Evolutionary conservation across 1,140 invertebrate species (phyloP), one percentile per base, ranked within the genome.

Genomic region (Episyrphus balteatus): DNA sequence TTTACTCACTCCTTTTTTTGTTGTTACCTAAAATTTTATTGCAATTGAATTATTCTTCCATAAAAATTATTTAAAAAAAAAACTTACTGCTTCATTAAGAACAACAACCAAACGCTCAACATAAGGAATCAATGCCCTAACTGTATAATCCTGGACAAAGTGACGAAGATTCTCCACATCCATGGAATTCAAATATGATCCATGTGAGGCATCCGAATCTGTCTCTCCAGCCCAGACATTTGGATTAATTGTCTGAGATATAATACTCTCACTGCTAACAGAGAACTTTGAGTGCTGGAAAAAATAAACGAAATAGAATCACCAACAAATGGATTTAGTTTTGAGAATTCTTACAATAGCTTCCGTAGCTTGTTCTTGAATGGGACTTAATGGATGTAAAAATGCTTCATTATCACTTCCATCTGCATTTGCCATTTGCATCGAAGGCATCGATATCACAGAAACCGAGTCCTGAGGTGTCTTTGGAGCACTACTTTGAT

Each of bases 1-100:
- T 59, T 90, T 79, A 64, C 91, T 92, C 1, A 95, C 83, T 9
- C 90, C 88, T 72, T 94, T 94, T 59, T 87, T 87, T 59, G 88
- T 89, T 15, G 84, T 80, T 48, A 84, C 78, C 75, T 77, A 50
- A 32, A 51, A 52, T 31, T 26, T 5, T 26, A 26, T 26, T 26
- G n/a, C 7, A 9, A 14, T 19, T n/a, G n/a, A n/a, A n/a, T n/a
- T n/a, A n/a, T n/a, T n/a, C 15, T 8, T 40, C 8, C 14, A n/a
- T 8, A 40, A 40, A n/a, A 8, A 12, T 40, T 17, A 14, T 11
- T n/a, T n/a, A n/a, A n/a, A n/a, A n/a, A n/a, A n/a, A 18, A 42
- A 39, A 69, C 68, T 70, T 68, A 88, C 85, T 51, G 86, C 79
- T 63, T 97, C 92, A 69, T 83, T 86, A 15, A 97, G 69, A 44